Evolutionary conservation across 1,140 invertebrate genomes (phyloP).

Genomic region (Drosophila pruinosa): DNA sequence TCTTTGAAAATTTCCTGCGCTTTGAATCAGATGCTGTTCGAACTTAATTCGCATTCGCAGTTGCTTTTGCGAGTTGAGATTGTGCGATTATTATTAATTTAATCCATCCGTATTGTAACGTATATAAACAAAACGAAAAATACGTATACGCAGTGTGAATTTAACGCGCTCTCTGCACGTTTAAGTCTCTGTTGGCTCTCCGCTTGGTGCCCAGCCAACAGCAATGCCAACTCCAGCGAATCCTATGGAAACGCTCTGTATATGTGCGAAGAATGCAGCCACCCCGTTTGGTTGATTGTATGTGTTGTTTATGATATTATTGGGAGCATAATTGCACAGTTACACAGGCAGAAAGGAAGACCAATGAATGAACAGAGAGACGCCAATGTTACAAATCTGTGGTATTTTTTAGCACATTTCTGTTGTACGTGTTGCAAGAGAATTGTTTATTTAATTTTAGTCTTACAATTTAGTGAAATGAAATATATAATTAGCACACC

Average conservation of each 20-base stretch:
- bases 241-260: constrained; percentile 6
- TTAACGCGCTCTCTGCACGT: constrained; percentile 3
- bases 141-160: constrained; percentile 27
- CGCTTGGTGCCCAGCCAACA: neutral
- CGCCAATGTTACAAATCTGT: neutral
- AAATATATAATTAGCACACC: too few species aligned
- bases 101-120: constrained; percentile 13
- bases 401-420: neutral
- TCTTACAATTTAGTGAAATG: too few species aligned
- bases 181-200: constrained; percentile 7
- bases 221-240: neutral
- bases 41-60: neutral
- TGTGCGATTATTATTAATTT: neutral
- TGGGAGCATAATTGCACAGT: constrained; percentile 19
- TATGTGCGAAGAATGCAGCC: neutral
- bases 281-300: constrained; percentile 8
- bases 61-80: neutral
- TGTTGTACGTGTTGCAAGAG: neutral
- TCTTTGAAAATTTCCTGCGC: neutral
- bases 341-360: constrained; percentile 23
- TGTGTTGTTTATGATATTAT: constrained; percentile 20
- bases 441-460: too few species aligned
- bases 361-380: neutral
- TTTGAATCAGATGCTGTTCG: constrained; percentile 4
- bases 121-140: constrained; percentile 21